Base-by-base conservation (phyloP, 2,113 vertebrate species). In the Sinocyclocheilus grahami region DNA sequence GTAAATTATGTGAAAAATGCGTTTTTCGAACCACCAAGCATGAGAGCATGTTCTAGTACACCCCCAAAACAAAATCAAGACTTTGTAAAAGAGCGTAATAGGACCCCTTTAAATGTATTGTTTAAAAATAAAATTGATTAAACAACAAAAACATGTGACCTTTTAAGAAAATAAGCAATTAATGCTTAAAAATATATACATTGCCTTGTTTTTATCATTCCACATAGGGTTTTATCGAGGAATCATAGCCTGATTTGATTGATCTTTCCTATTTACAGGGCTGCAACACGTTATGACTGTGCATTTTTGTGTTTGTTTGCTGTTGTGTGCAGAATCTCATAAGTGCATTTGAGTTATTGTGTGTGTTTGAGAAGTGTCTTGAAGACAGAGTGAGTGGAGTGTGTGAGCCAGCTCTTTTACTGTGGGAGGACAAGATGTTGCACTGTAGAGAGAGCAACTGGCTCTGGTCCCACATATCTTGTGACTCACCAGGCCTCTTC, bases 341-440 rank as follows among this genome's bases (percentile, higher is more conserved):
- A 10, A 60, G 77, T 60, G 77, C 27, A n/a, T 33, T 79, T 60
- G 16, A 60, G 30, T 58, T 63, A 46, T 11, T 10, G 22, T 67
- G n/a, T 67, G 79, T 62, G 22, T 58, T 51, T 78, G 42, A 46
- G 55, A 58, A 65, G 22, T 55, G 78, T 55, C 65, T 67, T 62
- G 3, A 63, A 48, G 77, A 74, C 62, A 82, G 46, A 55, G 46
- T 55, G 80, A 76, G 30, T 20, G 2, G 39, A 85, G 22, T 65
- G 48, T 55, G 48, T 51, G 16, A 69, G 86, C 53, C 53, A 55
- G 53, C 53, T 55, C 33, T 85, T 89, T 88, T 86, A 84, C 88
- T 88, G 91, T 91, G 88, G 91, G 90, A 92, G 90, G 89, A 92
- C 90, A 91, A 91, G 82, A 92, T 90, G 88, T 89, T 92, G 91